Evolutionary conservation across 2,888 invertebrate genomes (phyloP).

Genomic region (Hermaeophaga mercurialis): DNA sequence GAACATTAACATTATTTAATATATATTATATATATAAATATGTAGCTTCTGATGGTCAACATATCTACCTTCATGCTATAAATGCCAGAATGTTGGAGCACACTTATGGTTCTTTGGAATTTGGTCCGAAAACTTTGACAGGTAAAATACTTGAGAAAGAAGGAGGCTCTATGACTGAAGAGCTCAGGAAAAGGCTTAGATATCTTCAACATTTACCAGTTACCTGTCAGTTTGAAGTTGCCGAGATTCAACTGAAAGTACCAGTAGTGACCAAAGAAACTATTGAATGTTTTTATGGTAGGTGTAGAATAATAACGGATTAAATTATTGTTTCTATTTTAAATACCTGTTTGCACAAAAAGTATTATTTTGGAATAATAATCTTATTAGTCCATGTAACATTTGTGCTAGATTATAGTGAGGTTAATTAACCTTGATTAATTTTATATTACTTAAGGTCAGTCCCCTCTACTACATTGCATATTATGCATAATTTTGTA

Average conservation of each 20-base stretch:
- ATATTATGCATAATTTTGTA: not conserved
- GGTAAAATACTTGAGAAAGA: slow-evolving; percentile 89
- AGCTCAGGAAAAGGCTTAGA: slow-evolving; percentile 73
- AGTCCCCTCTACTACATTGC: slow-evolving; percentile 53
- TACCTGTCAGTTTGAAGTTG: slow-evolving; percentile 87
- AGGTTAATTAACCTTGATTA: slow-evolving; percentile 53
- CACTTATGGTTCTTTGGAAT: slow-evolving; percentile 81
- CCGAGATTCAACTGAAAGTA: slow-evolving; percentile 80
- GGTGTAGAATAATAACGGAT: no score
- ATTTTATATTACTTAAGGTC: slow-evolving; percentile 47
- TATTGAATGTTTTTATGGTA: slow-evolving; percentile 72
- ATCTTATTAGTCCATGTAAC: slow-evolving; percentile 4
- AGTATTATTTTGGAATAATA: slow-evolving; percentile 10
- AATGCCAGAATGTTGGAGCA: slow-evolving; percentile 89
- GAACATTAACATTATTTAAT: not conserved
- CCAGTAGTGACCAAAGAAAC: slow-evolving; percentile 74
- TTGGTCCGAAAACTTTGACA: slow-evolving; percentile 73
- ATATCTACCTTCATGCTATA: slow-evolving; percentile 87
- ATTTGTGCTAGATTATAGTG: slow-evolving; percentile 49
- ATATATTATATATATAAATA: no score
- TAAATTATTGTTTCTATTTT: not conserved
- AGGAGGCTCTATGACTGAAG: slow-evolving; percentile 82
- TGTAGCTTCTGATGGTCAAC: slow-evolving; percentile 87
- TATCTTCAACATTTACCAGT: slow-evolving; percentile 88
- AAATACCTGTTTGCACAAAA: not conserved